phyloP scores from a whole-genome alignment of 2,888 invertebrate genomes.

The Ormyrus rosae region DNA sequence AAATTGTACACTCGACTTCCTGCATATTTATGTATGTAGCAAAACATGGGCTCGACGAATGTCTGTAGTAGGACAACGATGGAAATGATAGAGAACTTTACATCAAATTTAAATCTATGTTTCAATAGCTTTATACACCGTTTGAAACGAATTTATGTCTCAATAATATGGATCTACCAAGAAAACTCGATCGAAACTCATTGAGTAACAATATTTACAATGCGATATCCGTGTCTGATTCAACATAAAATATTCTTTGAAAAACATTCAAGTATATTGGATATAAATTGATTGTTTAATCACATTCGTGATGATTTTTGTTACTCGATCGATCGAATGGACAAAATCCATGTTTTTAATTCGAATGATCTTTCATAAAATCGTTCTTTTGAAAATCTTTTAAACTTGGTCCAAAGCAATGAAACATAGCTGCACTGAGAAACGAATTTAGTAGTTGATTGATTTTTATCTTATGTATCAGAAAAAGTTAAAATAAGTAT shows the following conservation, averaged over 20 bases:
- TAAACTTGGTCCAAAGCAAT: conserved; percentile 14
- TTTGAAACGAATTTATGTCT: too few species aligned
- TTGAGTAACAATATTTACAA: too few species aligned
- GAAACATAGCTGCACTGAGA: conserved; percentile 44
- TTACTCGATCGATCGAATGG: not conserved
- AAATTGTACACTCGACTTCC: not conserved
- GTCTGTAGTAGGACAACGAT: not conserved
- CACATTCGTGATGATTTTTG: not conserved
- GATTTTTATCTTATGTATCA: not conserved
- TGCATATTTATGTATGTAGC: not conserved
- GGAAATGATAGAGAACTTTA: too few species aligned
- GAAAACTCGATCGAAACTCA: too few species aligned
- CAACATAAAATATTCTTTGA: too few species aligned
- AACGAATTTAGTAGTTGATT: conserved; percentile 36
- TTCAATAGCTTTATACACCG: conserved; percentile 35
- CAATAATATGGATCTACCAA: too few species aligned
- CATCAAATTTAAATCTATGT: conserved; percentile 29
- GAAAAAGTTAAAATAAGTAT: not conserved
- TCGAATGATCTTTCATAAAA: too few species aligned
- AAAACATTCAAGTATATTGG: too few species aligned
- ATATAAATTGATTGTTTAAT: too few species aligned
- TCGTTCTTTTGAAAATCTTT: not conserved
- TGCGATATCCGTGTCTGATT: too few species aligned
- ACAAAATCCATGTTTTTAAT: too few species aligned
- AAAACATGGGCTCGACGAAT: not conserved